A percentile compares a stretch with the other conserved stretches of the same genome.
These are phyloP conservation scores for Arizona elegans DNA, from an alignment of 2,113 vertebrate species.

Conservation along the genomic window DNA sequence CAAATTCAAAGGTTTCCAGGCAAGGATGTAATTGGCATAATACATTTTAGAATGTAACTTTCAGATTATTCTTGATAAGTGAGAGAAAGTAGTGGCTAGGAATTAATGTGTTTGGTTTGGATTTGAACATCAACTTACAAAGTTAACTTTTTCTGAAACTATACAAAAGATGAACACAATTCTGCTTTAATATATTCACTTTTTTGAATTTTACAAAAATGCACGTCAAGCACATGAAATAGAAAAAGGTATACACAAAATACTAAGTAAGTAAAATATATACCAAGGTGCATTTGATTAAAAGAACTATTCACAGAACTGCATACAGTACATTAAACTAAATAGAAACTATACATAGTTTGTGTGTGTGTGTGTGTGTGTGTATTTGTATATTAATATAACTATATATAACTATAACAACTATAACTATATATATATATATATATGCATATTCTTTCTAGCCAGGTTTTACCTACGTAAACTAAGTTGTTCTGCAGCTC, in stretches of 20 bases:
- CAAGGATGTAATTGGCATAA: neutral
- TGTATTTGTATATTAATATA: too few relatives aligned
- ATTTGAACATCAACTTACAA: neutral
- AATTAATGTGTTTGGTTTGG: neutral
- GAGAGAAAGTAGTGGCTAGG: neutral
- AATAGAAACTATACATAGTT: neutral
- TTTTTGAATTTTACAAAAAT: neutral
- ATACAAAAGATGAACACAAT: neutral
- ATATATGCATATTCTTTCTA: too few relatives aligned
- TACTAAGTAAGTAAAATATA: neutral
- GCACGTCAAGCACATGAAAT: neutral
- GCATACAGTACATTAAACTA: neutral
- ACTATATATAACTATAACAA: too few relatives aligned
- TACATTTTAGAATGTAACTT: neutral
- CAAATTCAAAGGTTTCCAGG: neutral
- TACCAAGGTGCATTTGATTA: neutral
- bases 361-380: too few relatives aligned
- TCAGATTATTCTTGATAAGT: neutral
- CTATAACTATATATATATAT: too few relatives aligned
- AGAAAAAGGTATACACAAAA: neutral
- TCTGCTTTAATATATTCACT: neutral
- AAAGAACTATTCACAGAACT: neutral
- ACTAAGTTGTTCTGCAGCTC: too few relatives aligned
- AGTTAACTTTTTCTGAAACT: neutral
- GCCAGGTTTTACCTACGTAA: too few relatives aligned